Conservation (phyloP, 2,888 invertebrate species). For the Conops quadrifasciatus region DNA sequence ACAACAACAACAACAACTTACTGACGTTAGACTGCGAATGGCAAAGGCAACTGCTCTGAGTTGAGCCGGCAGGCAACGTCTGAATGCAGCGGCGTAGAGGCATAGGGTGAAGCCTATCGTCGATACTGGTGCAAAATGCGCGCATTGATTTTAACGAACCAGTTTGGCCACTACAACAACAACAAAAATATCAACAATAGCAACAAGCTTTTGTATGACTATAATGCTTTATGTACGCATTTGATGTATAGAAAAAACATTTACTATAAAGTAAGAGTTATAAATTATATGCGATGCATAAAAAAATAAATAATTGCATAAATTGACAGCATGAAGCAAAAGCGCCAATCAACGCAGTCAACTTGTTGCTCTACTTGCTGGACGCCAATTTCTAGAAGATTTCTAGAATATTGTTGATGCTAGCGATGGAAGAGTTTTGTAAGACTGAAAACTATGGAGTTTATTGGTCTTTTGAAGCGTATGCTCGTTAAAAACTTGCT, state of each 20-base stretch:
- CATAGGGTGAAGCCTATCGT: slow-evolving; percentile 1
- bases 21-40: background rate
- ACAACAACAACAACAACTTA: background rate
- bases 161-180: slow-evolving; percentile 56
- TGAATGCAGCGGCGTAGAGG: slow-evolving; percentile 28
- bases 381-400: too few species aligned
- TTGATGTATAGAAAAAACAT: slow-evolving; percentile 12
- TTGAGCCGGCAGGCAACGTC: too few species aligned
- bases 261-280: slow-evolving; percentile 43
- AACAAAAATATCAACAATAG: slow-evolving; percentile 47
- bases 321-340: slow-evolving; percentile 21
- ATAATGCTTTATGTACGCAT: background rate
- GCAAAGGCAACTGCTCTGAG: too few species aligned
- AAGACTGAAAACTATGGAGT: too few species aligned
- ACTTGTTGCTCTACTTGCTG: too few species aligned
- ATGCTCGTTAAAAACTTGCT: too few species aligned
- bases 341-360: too few species aligned
- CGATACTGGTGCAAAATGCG: slow-evolving; percentile 43
- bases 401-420: too few species aligned
- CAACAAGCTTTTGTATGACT: background rate
- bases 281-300: slow-evolving; percentile 58
- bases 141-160: slow-evolving; percentile 62
- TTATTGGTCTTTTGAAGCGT: too few species aligned
- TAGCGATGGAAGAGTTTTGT: too few species aligned
- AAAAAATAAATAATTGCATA: slow-evolving; percentile 59